Base-by-base conservation (phyloP, 2,113 vertebrate species). In the Pollachius pollachius region DNA sequence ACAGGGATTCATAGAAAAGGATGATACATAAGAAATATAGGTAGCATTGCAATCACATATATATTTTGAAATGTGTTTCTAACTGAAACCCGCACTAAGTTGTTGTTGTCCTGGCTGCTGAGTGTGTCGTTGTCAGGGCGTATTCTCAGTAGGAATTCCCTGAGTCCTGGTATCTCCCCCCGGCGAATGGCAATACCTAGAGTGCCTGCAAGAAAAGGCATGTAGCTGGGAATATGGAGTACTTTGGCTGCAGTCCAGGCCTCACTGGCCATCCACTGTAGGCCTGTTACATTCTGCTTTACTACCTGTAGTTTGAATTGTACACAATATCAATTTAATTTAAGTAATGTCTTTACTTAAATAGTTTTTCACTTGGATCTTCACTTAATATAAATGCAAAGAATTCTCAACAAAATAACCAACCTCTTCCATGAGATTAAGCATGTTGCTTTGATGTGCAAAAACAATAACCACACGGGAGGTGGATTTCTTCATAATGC, bases 221-320 rank as follows among this genome's bases (percentile, higher is more conserved):
- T 68, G 54, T 83, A 68, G n/a, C 64, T 66, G 1, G 17, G 63
- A 2, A 65, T 78, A 15, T 69, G 79, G 21, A 84, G 76, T 27
- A 68, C 34, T 0, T 71, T 56, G 2, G 76, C 71, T 15, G 79
- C 82, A 27, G 83, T 61, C 88, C 88, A 90, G 11, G 82, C 84
- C 60, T 87, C 88, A 62, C 82, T 89, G 23, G 82, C 85, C 21
- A 89, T 85, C 87, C 87, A 89, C 63, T 87, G 85, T 16, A 71
- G 79, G 3, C 73, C 82, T 8, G 70, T 83, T 1, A 88, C 65
- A 27, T 83, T 85, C 19, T 80, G 82, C 19, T 52, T 27, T 3
- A 76, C 59, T 11, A 83, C 60, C 68, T 80, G 65, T 48, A 30
- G 5, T 30, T 4, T 16, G 15, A 30, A 30, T 30, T 30, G 15